Evolutionary conservation across 2,113 vertebrate species (phyloP).

Genomic region (Gallinago paraguaiae): DNA sequence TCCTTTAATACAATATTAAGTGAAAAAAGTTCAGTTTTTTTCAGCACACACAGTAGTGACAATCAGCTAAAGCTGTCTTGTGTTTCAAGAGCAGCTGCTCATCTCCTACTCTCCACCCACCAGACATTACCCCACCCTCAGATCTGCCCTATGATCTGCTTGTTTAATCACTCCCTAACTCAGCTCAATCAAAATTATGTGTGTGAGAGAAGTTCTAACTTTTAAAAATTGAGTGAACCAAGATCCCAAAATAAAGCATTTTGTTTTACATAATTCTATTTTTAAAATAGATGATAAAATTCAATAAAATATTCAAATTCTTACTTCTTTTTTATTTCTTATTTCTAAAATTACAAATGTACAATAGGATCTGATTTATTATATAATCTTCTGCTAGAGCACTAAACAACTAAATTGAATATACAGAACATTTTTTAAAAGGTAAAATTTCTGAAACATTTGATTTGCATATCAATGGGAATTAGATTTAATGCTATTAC

Average conservation of each 20-base stretch:
- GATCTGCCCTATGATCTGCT: not conserved
- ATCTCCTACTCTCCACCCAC: not conserved
- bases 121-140: not conserved
- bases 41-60: not conserved
- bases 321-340: not conserved
- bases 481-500: not conserved
- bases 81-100: not conserved
- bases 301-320: not conserved
- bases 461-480: not conserved
- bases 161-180: not conserved
- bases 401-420: not conserved
- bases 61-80: not conserved
- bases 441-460: not conserved
- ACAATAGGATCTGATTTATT: not conserved
- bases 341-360: not conserved
- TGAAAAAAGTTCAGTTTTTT: not conserved
- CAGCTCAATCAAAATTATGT: not conserved
- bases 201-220: not conserved
- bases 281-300: not conserved
- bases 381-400: not conserved
- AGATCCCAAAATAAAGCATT: not conserved
- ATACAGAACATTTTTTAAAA: not conserved
- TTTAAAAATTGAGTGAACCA: not conserved
- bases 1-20: not conserved
- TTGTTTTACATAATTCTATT: not conserved